phyloP scores from a whole-genome alignment of 1,140 invertebrate genomes.

The Drosophila santomea region DNA sequence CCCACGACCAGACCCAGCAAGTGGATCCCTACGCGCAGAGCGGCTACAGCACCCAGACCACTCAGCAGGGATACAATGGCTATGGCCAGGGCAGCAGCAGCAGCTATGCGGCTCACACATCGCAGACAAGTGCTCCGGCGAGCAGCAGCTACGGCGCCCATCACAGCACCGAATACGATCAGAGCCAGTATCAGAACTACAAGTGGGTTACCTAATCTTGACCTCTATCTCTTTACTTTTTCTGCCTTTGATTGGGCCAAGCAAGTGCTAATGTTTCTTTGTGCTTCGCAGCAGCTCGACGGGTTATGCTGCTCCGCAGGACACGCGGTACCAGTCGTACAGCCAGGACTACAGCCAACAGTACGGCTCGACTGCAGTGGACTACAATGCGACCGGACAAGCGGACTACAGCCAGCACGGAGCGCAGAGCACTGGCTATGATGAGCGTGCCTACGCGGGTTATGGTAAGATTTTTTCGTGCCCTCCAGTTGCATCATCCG shows the following conservation, averaged over 20 bases:
- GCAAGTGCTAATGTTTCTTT: slow-evolving; percentile 11
- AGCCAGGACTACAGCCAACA: slow-evolving; percentile 82
- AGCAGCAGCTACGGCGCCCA: slow-evolving; percentile 70
- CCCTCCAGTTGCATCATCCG: background rate
- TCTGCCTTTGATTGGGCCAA: background rate
- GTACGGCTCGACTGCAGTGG: slow-evolving; percentile 78
- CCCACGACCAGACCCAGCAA: slow-evolving; percentile 77
- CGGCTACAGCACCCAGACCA: slow-evolving; percentile 60
- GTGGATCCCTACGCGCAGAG: slow-evolving; percentile 81
- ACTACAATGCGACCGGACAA: slow-evolving; percentile 77
- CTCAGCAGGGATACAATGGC: slow-evolving; percentile 77
- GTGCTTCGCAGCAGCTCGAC: slow-evolving; percentile 56
- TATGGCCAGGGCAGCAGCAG: slow-evolving; percentile 71
- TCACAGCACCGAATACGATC: slow-evolving; percentile 75
- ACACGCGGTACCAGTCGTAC: slow-evolving; percentile 78
- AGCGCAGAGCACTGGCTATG: slow-evolving; percentile 60
- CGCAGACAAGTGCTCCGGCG: slow-evolving; percentile 61
- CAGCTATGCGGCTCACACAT: slow-evolving; percentile 64
- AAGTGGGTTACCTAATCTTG: slow-evolving; percentile 53
- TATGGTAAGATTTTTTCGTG: slow-evolving; percentile 69
- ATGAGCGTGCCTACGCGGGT: slow-evolving; percentile 79
- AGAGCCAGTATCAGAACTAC: slow-evolving; percentile 81
- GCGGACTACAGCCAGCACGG: slow-evolving; percentile 81
- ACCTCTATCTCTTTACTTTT: background rate
- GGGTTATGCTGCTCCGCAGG: slow-evolving; percentile 72